Percentiles rank a stretch among this genome's conserved stretches.
These are phyloP conservation scores for Candoia aspera DNA, from an alignment of 2,113 vertebrate genomes.

Conservation along the genomic window DNA sequence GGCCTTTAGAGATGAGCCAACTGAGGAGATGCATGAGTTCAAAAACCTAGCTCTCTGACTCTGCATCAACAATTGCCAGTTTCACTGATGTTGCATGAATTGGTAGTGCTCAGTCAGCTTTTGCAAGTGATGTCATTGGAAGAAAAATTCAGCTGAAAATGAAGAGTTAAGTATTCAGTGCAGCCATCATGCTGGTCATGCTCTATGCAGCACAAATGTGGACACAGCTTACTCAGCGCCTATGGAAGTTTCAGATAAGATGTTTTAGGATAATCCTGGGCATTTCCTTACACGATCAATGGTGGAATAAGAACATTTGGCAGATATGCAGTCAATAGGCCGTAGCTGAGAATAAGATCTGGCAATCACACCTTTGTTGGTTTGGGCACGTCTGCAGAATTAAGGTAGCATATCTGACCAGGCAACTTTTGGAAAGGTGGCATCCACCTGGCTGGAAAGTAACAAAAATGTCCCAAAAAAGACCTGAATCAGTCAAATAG, in stretches of 20 bases:
- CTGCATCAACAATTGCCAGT: background rate
- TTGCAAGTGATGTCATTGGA: background rate
- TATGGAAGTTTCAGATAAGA: background rate
- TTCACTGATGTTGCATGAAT: background rate
- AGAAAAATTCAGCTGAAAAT: background rate
- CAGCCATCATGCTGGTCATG: background rate
- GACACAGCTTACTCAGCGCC: background rate
- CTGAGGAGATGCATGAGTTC: background rate
- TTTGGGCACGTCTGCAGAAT: too few species aligned
- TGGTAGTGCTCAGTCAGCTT: background rate
- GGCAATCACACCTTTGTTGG: background rate
- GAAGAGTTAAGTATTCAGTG: background rate
- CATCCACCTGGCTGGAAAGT: too few species aligned
- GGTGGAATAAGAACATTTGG: background rate
- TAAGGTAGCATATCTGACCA: too few species aligned
- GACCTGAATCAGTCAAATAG: background rate
- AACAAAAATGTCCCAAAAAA: too few species aligned
- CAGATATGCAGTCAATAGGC: background rate
- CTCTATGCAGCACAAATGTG: background rate
- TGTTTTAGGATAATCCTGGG: background rate
- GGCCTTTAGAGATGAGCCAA: background rate
- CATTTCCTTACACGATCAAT: background rate
- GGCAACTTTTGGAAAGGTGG: too few species aligned
- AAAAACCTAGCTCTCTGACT: background rate
- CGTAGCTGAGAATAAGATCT: background rate